A percentile compares a stretch with the other conserved stretches of the same genome.
phyloP scores from a whole-genome alignment of 1,140 invertebrate species.

The Eumeta japonica region DNA sequence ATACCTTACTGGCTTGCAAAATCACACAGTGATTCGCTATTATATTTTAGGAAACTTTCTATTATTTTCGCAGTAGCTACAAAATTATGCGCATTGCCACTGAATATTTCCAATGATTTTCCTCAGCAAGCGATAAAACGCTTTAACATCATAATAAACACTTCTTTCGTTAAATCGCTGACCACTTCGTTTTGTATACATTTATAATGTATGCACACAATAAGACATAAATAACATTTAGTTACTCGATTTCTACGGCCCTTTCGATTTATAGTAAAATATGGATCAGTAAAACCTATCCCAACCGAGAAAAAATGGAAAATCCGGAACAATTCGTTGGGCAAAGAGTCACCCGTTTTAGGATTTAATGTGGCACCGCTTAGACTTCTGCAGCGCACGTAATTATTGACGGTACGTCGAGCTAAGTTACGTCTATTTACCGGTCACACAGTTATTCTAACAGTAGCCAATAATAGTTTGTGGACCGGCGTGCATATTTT shows the following conservation, averaged over 20 bases:
- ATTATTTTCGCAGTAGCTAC: neutral
- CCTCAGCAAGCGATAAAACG: neutral
- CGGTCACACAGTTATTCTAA: too few relatives aligned
- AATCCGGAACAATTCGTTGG: neutral
- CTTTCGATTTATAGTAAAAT: neutral
- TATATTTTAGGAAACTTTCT: neutral
- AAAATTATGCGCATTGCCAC: slow-evolving; percentile 6
- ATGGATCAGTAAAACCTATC: neutral
- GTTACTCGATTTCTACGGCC: neutral
- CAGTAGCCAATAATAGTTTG: too few relatives aligned
- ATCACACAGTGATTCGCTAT: slow-evolving; percentile 5
- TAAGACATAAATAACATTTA: neutral
- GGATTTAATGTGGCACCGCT: neutral
- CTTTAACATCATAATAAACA: neutral
- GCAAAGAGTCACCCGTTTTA: neutral
- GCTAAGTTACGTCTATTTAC: neutral
- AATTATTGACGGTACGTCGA: neutral
- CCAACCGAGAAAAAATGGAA: neutral
- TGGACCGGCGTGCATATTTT: too few relatives aligned
- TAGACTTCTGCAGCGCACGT: neutral
- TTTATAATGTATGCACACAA: slow-evolving; percentile 2
- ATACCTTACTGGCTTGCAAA: slow-evolving; percentile 13
- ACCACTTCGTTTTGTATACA: too few relatives aligned
- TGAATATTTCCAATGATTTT: neutral
- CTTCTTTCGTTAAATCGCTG: neutral